Base-by-base conservation (phyloP, 2,888 invertebrate genomes). In the Cactoblastis cactorum region DNA sequence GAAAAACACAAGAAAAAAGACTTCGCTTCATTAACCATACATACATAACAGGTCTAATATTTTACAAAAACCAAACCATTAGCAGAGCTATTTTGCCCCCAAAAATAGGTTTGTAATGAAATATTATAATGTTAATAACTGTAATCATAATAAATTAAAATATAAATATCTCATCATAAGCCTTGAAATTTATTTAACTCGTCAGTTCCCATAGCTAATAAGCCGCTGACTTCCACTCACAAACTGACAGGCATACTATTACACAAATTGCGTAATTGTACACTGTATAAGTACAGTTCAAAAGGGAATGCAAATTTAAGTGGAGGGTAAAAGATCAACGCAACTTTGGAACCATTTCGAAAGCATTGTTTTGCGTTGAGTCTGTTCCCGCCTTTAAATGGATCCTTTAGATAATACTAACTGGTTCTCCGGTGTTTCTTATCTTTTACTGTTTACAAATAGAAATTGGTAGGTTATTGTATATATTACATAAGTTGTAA, bases 201-300 rank as follows among this genome's bases (percentile, higher is more conserved):
- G 12, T 1, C 33, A 19, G 38, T 57, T 54, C 54, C 53, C 57
- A 54, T 47, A 52, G 45, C 51, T 53, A 51, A 58, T 57, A 57
- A 58, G 53, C 51, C 56, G 52, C 49, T 63, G 59, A 62, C 64
- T 62, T 55, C 54, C 59, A 62, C 62, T 63, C 57, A 64, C 41
- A 33, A 41, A 51, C 69, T 67, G 74, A 74, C 76, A 77, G 71
- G 67, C 49, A 57, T 63, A 56, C 57, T 67, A 79, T 82, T 80
- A 82, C 67, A 69, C 69, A 70, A 81, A 77, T 80, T 77, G 70
- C 76, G 74, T 83, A 82, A 83, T 82, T 71, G 63, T 65, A 80
- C 61, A 67, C 68, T 71, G 60, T 60, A 61, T 71, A 73, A 71
- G 71, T 72, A 58, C 59, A 59, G 63, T 62, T 58, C 65, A 57